Conservation (phyloP, 2,113 vertebrate genomes). For the Steatornis caripensis region DNA sequence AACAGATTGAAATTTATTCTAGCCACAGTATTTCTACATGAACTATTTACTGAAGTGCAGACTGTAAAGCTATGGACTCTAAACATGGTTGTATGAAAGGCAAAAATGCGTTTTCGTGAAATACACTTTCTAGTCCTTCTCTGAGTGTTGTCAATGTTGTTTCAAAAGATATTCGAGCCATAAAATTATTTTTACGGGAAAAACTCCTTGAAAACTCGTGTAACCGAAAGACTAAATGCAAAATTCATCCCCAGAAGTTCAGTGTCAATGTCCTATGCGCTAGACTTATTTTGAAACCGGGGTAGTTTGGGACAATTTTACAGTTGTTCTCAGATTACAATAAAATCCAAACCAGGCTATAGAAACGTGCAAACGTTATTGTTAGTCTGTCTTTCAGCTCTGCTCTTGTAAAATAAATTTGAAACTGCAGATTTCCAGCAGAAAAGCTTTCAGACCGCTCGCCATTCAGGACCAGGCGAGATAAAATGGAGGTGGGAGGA, state of each 20-base stretch:
- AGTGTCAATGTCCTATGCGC: not conserved
- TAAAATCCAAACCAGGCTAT: conserved; percentile 41
- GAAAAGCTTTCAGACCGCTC: conserved; percentile 8
- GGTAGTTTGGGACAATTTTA: not conserved
- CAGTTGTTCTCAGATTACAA: conserved; percentile 38
- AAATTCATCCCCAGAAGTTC: not conserved
- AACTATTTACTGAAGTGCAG: not conserved
- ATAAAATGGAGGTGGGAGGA: conserved; percentile 58
- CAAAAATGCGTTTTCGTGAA: not conserved
- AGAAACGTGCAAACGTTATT: conserved; percentile 37
- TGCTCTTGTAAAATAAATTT: conserved; percentile 50
- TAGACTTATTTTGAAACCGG: conserved; percentile 17
- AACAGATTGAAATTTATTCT: not conserved
- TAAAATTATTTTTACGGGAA: not conserved
- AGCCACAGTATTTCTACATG: not conserved
- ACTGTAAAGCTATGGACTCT: not conserved
- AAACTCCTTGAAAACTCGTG: not conserved
- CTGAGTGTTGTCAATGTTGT: not conserved
- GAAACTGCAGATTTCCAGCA: conserved; percentile 26
- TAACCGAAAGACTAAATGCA: not conserved
- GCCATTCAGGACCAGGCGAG: not conserved
- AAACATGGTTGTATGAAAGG: not conserved
- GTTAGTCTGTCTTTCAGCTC: conserved; percentile 50
- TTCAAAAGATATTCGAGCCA: not conserved
- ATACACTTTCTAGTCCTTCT: not conserved